These are phyloP conservation scores for Elaphurus davidianus DNA, from an alignment of 2,113 vertebrate genomes.

Conservation along the genomic window DNA sequence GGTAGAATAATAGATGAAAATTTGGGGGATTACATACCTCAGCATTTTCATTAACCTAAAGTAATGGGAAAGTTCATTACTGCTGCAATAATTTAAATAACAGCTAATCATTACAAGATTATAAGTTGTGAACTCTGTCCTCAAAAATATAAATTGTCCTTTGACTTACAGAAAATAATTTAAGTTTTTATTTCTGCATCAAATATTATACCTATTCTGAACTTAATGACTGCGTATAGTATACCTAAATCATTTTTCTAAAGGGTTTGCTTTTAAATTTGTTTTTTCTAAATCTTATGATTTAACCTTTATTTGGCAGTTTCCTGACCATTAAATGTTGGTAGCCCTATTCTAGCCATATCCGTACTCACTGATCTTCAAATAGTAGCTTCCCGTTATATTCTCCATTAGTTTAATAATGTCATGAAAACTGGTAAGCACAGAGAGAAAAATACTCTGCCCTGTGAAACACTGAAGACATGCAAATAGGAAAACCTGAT, in stretches of 20 bases:
- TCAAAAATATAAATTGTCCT: not conserved
- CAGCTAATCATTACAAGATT: not conserved
- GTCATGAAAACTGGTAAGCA: not conserved
- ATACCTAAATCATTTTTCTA: not conserved
- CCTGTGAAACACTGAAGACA: not conserved
- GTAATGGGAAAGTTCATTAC: constrained; percentile 57
- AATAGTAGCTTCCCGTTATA: not conserved
- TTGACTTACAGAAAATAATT: not conserved
- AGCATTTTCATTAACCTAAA: constrained; percentile 69
- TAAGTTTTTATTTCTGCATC: not conserved
- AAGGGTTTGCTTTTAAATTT: not conserved
- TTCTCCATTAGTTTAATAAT: not conserved
- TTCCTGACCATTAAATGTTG: not conserved
- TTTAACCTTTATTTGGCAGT: not conserved
- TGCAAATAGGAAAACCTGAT: not conserved
- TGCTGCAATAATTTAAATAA: constrained; percentile 5
- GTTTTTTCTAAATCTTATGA: not conserved
- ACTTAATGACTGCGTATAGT: not conserved
- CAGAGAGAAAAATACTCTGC: not conserved
- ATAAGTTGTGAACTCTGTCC: not conserved
- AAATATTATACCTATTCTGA: not conserved
- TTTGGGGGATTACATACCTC: constrained; percentile 78
- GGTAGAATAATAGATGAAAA: not conserved
- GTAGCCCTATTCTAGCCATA: not conserved
- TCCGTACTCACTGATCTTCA: no score